Evolutionary conservation across 2,797 vertebrate species (phyloP).

Genomic region (Squalus acanthias): DNA sequence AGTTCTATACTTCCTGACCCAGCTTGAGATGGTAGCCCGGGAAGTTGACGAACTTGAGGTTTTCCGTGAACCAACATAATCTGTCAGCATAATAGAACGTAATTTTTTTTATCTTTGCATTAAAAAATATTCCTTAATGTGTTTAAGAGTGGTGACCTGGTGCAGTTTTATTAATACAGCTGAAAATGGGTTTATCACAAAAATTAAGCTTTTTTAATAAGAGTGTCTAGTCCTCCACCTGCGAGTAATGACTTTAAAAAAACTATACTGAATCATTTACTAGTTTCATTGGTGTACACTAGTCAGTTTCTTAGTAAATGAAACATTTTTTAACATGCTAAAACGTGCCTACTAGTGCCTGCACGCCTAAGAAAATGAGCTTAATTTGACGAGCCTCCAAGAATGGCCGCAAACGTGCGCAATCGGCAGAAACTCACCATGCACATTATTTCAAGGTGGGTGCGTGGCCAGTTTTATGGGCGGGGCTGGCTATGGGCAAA

Average conservation of each 20-base stretch:
- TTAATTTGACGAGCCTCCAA: not conserved
- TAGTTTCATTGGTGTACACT: not conserved
- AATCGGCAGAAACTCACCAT: not conserved
- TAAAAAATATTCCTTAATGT: not conserved
- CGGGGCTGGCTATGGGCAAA: not conserved
- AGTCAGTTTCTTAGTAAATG: not conserved
- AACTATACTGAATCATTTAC: not conserved
- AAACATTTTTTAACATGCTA: not conserved
- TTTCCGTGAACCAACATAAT: no score
- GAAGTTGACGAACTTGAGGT: not conserved
- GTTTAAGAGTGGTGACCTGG: not conserved
- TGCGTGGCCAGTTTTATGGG: not conserved
- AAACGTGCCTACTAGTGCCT: not conserved
- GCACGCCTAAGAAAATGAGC: not conserved
- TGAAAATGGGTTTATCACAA: not conserved
- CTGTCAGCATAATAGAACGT: not conserved
- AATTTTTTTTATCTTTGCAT: not conserved
- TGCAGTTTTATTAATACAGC: not conserved
- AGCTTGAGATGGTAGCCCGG: no score
- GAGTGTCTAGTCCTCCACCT: not conserved
- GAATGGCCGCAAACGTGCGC: not conserved
- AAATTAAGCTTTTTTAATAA: not conserved
- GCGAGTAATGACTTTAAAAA: not conserved
- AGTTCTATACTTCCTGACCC: no score
- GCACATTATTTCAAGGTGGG: not conserved